Conservation (phyloP, 2,888 invertebrate genomes). For the Hirudinaria manillensis region DNA sequence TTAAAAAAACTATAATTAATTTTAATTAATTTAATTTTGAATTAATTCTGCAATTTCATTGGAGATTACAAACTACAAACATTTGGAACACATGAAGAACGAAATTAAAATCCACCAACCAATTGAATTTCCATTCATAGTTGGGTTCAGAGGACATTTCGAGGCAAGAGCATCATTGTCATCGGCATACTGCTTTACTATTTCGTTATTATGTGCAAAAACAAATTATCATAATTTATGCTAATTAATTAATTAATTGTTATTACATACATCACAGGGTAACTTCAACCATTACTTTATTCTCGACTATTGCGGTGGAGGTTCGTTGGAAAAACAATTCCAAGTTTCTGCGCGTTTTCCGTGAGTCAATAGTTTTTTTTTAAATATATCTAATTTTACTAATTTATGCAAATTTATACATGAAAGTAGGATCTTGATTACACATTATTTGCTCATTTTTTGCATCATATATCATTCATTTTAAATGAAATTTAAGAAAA, state of each 20-base stretch:
- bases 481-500: no score
- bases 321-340: conserved; percentile 73
- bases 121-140: conserved; percentile 23
- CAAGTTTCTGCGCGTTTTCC: neutral
- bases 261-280: neutral
- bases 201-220: no score
- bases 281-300: conserved; percentile 57
- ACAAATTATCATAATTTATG: no score
- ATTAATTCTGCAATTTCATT: no score
- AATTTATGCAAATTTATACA: no score
- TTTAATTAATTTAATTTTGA: no score
- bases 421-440: no score
- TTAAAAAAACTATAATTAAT: no score
- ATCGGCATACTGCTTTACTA: no score
- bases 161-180: neutral
- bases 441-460: no score
- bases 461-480: no score
- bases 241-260: no score
- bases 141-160: neutral
- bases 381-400: neutral
- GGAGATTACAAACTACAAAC: conserved; percentile 8
- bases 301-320: conserved; percentile 95
- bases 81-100: conserved; percentile 23
- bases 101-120: conserved; percentile 12
- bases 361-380: neutral